These are phyloP conservation scores for Anoplius nigerrimus DNA, from an alignment of 2,888 invertebrate genomes.

Conservation along the genomic window DNA sequence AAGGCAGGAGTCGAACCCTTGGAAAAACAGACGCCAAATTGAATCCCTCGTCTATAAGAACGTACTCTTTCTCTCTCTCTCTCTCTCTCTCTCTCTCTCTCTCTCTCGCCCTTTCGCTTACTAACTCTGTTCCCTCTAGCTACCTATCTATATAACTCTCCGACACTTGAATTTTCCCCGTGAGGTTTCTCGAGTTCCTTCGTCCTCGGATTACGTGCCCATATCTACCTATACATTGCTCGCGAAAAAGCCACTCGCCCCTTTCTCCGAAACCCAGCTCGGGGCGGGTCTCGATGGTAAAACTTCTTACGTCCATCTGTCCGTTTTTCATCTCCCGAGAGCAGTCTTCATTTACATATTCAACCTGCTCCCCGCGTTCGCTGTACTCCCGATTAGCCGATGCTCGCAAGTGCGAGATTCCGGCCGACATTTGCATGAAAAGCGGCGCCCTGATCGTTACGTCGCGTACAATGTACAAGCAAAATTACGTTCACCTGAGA, in stretches of 20 bases:
- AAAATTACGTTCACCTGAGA: too few species aligned
- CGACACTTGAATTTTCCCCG: conserved; percentile 47
- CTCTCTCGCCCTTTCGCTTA: conserved; percentile 11
- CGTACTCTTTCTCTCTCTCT: conserved; percentile 55
- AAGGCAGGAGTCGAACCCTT: conserved; percentile 75
- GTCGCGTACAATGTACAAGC: too few species aligned
- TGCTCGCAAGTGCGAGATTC: too few species aligned
- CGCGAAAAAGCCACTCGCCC: conserved; percentile 5
- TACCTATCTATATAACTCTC: conserved; percentile 26
- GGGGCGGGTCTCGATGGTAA: too few species aligned
- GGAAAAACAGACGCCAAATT: conserved; percentile 75
- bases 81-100: conserved; percentile 36
- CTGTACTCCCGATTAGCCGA: too few species aligned
- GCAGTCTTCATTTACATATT: too few species aligned
- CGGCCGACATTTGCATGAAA: too few species aligned
- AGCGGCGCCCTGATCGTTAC: too few species aligned
- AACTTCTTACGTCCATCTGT: too few species aligned
- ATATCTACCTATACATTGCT: conserved; percentile 33
- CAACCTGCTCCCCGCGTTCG: too few species aligned
- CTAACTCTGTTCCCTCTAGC: conserved; percentile 8
- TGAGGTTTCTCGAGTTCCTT: conserved; percentile 43
- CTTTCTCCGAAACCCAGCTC: not conserved
- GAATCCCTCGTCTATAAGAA: conserved; percentile 72
- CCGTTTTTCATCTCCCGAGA: too few species aligned
- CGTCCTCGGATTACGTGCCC: conserved; percentile 41